phyloP scores from a whole-genome alignment of 2,113 vertebrate species.

The Narcine bancroftii region DNA sequence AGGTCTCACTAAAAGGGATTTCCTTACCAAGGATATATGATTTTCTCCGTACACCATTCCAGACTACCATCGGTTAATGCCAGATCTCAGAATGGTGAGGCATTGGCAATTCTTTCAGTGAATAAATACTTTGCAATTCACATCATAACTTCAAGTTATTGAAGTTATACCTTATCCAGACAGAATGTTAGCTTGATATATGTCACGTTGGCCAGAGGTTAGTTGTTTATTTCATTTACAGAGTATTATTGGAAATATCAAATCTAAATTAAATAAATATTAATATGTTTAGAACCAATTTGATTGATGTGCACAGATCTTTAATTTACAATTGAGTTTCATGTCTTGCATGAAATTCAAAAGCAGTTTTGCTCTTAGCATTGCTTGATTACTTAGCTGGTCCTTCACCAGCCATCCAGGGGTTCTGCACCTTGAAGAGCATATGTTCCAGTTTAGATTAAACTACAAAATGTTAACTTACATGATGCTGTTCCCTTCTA shows the following conservation, averaged over 20 bases:
- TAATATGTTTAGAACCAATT: not conserved
- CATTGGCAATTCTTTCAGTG: not conserved
- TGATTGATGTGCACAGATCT: not conserved
- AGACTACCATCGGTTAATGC: slow-evolving; percentile 17
- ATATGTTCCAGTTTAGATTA: not conserved
- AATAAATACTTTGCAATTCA: slow-evolving; percentile 8
- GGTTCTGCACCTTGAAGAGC: not conserved
- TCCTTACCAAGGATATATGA: not conserved
- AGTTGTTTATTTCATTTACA: not conserved
- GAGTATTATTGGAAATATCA: not conserved
- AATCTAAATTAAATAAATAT: not conserved
- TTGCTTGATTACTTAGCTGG: not conserved
- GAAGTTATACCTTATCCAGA: not conserved
- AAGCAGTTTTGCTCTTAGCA: not conserved
- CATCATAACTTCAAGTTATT: not conserved
- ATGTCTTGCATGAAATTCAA: not conserved
- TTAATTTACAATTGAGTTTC: not conserved
- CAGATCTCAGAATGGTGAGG: not conserved
- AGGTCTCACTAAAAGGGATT: not conserved
- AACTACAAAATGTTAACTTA: not conserved
- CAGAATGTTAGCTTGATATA: not conserved
- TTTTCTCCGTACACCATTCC: slow-evolving; percentile 11
- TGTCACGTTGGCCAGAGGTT: not conserved
- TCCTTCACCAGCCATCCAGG: not conserved
- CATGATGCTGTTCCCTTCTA: not conserved